Base-by-base conservation (phyloP, 1,140 invertebrate species). In the Xylocopa sonorina region DNA sequence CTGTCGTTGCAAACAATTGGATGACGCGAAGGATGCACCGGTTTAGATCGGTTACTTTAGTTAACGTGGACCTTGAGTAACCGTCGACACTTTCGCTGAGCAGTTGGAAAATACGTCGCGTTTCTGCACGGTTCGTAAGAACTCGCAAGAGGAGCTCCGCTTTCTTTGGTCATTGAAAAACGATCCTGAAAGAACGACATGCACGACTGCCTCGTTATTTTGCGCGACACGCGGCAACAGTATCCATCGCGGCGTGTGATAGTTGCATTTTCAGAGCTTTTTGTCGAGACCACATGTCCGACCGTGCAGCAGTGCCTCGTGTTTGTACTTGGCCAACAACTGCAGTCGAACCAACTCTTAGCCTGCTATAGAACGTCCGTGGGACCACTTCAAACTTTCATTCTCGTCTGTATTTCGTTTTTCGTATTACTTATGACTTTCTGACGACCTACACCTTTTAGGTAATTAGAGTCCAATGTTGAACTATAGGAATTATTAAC, bases 251-350 rank as follows among this genome's bases (percentile, higher is more conserved):
- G 21, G 7, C 2, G 50, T 29, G 10, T 7, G 7, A 48, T 16
- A 38, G 73, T 57, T 34, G 24, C 43, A 10, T 60, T 32, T 60
- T 34, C 34, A 21, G 32, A 24, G 27, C 4, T 75, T 69, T 69
- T 57, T 57, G n/a, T 55, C 18, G 66, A 51, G 18, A 2, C 75
- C 43, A 60, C 34, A 41, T 41, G 66, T 50, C 16, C 3, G 58
- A 10, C 18, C 16, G n/a, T 29, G 27, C 48, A 27, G 48, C 18
- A 10, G 32, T 21, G 4, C 16, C 29, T 50, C 29, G 1, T n/a
- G 29, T 16, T 16, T 27, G 41, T 27, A 43, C 21, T 60, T 1
- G 32, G n/a, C n/a, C n/a, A n/a, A n/a, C n/a, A n/a, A n/a, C n/a
- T n/a, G n/a, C n/a, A n/a, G n/a, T n/a, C n/a, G n/a, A n/a, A n/a